A percentile compares a stretch with the other conserved stretches of the same genome.
phyloP scores from a whole-genome alignment of 2,888 invertebrate species.

The Pyrrhosoma nymphula region DNA sequence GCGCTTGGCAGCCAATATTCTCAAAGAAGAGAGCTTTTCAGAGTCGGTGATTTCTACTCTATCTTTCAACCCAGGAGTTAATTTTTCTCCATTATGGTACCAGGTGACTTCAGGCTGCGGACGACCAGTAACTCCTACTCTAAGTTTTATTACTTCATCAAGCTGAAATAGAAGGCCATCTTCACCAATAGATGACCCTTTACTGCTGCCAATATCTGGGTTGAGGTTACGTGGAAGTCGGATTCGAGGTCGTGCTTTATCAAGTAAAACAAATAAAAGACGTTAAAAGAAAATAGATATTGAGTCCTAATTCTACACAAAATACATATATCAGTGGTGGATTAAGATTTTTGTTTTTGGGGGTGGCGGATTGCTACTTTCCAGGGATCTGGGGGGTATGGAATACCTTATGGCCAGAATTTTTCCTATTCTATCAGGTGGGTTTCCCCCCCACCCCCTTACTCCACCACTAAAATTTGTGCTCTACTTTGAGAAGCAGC shows the following conservation, averaged over 20 bases:
- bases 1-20: constrained; percentile 87
- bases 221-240: constrained; percentile 88
- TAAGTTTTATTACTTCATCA: constrained; percentile 90
- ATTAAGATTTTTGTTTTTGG: too few relatives aligned
- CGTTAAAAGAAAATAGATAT: not conserved
- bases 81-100: constrained; percentile 88
- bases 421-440: too few relatives aligned
- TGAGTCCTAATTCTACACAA: not conserved
- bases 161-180: constrained; percentile 93
- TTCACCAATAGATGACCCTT: constrained; percentile 77
- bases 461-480: too few relatives aligned
- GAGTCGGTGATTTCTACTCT: constrained; percentile 82
- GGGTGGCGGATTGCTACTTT: too few relatives aligned
- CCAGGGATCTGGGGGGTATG: too few relatives aligned
- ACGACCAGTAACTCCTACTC: constrained; percentile 91
- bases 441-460: too few relatives aligned
- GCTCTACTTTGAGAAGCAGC: too few relatives aligned
- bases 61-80: constrained; percentile 77
- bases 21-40: constrained; percentile 87
- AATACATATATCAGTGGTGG: too few relatives aligned
- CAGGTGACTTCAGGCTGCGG: constrained; percentile 92
- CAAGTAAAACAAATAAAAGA: constrained; percentile 7
- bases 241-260: constrained; percentile 87
- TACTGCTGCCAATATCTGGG: not conserved
- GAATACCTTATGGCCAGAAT: too few relatives aligned